Evolutionary conservation across 1,140 invertebrate species (phyloP).

Genomic region (Epicauta chinensis): DNA sequence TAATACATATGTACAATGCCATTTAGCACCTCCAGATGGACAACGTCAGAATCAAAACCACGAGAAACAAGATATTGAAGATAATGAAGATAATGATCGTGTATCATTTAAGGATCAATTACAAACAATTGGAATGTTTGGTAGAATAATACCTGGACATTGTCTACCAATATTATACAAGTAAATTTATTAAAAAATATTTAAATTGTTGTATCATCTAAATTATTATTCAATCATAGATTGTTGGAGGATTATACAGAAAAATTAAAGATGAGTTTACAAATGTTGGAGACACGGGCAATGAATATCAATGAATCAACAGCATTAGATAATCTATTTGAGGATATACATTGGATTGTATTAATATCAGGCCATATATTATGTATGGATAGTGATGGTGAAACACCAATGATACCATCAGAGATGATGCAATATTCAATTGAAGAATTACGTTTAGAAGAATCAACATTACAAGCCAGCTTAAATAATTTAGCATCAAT

Average conservation of each 20-base stretch:
- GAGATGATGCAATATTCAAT: conserved; percentile 70
- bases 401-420: conserved; percentile 67
- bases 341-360: conserved; percentile 86
- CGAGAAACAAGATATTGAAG: conserved; percentile 56
- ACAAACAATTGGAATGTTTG: conserved; percentile 54
- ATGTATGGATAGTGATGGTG: conserved; percentile 65
- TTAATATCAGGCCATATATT: conserved; percentile 71
- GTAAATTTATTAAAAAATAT: no score
- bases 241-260: conserved; percentile 59
- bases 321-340: conserved; percentile 59
- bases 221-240: conserved; percentile 31
- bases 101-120: conserved; percentile 64
- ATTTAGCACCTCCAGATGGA: conserved; percentile 76
- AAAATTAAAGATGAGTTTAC: conserved; percentile 57
- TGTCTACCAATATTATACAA: conserved; percentile 50
- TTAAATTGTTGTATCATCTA: no score
- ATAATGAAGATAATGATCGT: conserved; percentile 63
- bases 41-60: conserved; percentile 46
- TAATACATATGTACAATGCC: conserved; percentile 74
- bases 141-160: conserved; percentile 48
- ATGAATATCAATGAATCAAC: conserved; percentile 50
- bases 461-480: conserved; percentile 30
- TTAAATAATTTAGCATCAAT: conserved; percentile 47
- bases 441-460: conserved; percentile 40
- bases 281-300: conserved; percentile 53